These are phyloP conservation scores for Brachystomella parvula DNA, from an alignment of 1,140 invertebrate species.

Conservation along the genomic window DNA sequence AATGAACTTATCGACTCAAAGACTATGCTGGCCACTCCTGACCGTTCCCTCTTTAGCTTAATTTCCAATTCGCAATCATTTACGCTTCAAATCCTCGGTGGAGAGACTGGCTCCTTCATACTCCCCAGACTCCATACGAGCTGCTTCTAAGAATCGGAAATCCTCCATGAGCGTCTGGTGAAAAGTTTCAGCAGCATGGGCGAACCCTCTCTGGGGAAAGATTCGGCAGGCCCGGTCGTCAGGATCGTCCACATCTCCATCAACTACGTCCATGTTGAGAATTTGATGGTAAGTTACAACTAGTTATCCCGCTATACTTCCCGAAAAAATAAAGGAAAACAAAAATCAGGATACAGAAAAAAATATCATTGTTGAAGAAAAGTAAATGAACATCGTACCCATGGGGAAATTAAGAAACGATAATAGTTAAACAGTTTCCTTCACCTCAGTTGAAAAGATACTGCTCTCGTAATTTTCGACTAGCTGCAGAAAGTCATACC, in stretches of 20 bases:
- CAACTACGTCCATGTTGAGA: not conserved
- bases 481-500: no score
- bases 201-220: not conserved
- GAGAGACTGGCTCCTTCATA: constrained; percentile 23
- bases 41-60: no score
- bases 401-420: not conserved
- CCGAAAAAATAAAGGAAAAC: no score
- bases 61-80: constrained; percentile 4
- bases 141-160: constrained; percentile 33
- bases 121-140: constrained; percentile 32
- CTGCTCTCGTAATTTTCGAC: no score
- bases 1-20: no score
- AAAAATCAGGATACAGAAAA: not conserved
- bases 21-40: no score
- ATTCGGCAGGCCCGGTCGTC: not conserved
- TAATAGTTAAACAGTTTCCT: no score
- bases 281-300: not conserved
- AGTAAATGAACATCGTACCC: not conserved
- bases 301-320: no score
- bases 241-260: not conserved
- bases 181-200: constrained; percentile 14
- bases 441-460: no score
- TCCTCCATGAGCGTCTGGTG: constrained; percentile 30
- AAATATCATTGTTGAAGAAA: not conserved
- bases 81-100: constrained; percentile 26